Evolutionary conservation across 2,113 vertebrate genomes (phyloP).

Genomic region (Aptenodytes forsteri): DNA sequence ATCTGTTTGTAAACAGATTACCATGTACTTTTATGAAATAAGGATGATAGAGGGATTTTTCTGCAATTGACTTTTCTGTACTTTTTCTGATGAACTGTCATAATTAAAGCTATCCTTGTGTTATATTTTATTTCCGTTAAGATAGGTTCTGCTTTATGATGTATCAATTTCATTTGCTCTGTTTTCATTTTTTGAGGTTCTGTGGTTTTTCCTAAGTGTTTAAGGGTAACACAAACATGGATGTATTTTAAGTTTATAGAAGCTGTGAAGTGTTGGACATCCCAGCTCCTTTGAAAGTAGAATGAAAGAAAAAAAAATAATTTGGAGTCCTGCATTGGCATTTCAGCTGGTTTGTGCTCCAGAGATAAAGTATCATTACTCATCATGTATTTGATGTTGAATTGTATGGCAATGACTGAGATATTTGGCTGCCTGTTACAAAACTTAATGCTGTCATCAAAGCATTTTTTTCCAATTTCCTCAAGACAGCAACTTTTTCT

Average conservation of each 20-base stretch:
- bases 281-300: not conserved
- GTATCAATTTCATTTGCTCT: not conserved
- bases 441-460: not conserved
- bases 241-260: not conserved
- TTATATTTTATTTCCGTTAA: not conserved
- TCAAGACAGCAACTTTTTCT: not conserved
- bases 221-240: not conserved
- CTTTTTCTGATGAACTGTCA: not conserved
- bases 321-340: not conserved
- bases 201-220: not conserved
- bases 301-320: not conserved
- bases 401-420: not conserved
- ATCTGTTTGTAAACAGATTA: not conserved
- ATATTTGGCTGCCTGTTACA: not conserved
- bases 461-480: not conserved
- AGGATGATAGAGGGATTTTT: not conserved
- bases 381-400: not conserved
- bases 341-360: not conserved
- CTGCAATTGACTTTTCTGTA: not conserved
- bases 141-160: not conserved
- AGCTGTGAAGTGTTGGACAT: not conserved
- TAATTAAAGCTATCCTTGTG: not conserved
- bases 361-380: not conserved
- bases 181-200: not conserved
- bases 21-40: not conserved